These are phyloP conservation scores for Crossoptilon crossoptilon DNA, from an alignment of 2,797 vertebrate genomes.

Conservation along the genomic window DNA sequence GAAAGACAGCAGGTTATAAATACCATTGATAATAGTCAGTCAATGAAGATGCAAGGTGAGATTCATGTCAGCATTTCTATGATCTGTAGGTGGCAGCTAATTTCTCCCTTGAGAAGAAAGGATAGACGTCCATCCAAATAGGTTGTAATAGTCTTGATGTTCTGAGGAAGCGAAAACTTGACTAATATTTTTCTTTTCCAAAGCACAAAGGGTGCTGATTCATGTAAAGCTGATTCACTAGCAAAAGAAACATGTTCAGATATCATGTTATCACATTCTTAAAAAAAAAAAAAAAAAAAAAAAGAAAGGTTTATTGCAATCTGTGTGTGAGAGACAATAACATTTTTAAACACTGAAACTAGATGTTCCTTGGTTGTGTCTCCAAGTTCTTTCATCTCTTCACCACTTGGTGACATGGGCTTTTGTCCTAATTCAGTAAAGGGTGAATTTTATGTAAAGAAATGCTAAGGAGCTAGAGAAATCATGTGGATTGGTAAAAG, in stretches of 20 bases:
- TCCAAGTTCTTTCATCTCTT: not conserved
- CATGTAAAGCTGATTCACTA: too few species aligned
- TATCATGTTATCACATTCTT: too few species aligned
- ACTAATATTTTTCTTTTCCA: too few species aligned
- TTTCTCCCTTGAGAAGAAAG: not conserved
- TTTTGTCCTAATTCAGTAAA: not conserved
- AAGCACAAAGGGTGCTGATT: too few species aligned
- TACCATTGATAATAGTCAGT: not conserved
- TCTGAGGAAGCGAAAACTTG: too few species aligned
- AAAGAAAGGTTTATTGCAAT: not conserved
- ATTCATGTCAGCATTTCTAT: not conserved
- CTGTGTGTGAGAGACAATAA: fast-evolving
- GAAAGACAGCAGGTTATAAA: not conserved
- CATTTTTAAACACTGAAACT: fast-evolving
- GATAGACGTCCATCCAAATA: not conserved
- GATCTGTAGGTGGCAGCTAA: not conserved
- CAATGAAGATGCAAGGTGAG: not conserved
- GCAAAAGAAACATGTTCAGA: too few species aligned
- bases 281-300: not conserved
- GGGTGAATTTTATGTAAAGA: not conserved
- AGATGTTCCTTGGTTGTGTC: not conserved
- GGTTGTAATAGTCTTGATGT: not conserved
- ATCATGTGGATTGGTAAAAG: not conserved
- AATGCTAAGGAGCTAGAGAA: not conserved
- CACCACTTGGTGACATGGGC: not conserved